Evolutionary conservation across 2,888 invertebrate genomes (phyloP).

Genomic region (Melieria crassipennis): DNA sequence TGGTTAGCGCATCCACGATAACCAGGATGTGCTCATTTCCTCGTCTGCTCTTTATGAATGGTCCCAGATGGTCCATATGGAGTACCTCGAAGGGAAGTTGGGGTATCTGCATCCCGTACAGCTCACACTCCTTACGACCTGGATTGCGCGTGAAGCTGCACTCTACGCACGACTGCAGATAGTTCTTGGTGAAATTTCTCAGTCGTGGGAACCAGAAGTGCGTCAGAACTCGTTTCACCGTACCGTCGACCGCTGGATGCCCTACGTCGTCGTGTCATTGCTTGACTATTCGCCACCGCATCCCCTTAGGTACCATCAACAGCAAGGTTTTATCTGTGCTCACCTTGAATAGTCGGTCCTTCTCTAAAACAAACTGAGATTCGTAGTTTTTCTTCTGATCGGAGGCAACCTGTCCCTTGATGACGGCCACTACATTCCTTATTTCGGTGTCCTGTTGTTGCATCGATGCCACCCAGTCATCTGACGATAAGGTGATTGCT

Average conservation of each 20-base stretch:
- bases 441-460: neutral
- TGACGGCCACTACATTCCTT: neutral
- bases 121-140: too few relatives aligned
- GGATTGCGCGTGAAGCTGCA: too few relatives aligned
- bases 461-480: conserved; percentile 4
- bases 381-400: too few relatives aligned
- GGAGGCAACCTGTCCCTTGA: neutral
- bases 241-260: conserved; percentile 42
- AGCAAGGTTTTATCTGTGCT: neutral
- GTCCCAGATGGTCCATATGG: too few relatives aligned
- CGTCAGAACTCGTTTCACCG: conserved; percentile 34
- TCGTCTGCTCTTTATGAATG: too few relatives aligned
- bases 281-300: conserved; percentile 37
- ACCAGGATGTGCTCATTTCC: too few relatives aligned
- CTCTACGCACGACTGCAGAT: too few relatives aligned
- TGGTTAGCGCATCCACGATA: too few relatives aligned
- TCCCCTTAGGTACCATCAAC: conserved; percentile 3
- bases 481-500: neutral
- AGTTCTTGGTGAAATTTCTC: too few relatives aligned
- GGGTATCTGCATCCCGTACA: too few relatives aligned
- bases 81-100: too few relatives aligned
- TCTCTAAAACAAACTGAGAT: neutral
- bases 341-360: neutral
- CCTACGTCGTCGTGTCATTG: conserved; percentile 43
- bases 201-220: conserved; percentile 47